Evolutionary conservation across 2,888 invertebrate genomes (phyloP).

Genomic region (Creontiades dilutus): DNA sequence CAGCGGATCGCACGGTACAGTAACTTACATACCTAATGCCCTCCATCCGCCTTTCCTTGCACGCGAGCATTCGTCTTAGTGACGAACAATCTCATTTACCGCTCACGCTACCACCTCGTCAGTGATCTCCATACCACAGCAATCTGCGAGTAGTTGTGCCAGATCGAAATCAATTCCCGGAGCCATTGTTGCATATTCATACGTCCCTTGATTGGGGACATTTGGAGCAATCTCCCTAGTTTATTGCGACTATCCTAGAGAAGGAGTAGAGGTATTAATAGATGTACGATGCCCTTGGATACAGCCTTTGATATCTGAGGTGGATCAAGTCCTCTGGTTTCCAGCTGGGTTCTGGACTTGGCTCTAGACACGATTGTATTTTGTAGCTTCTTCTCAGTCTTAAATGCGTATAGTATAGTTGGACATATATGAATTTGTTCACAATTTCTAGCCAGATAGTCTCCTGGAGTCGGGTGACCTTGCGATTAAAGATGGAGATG

Average conservation of each 20-base stretch:
- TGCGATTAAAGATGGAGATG: no score
- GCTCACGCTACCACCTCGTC: conserved; percentile 12
- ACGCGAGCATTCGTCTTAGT: conserved; percentile 23
- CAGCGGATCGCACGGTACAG: neutral
- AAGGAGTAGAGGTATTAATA: neutral
- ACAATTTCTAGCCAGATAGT: no score
- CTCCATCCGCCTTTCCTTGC: neutral
- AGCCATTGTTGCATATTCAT: neutral
- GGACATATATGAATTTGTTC: no score
- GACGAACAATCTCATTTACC: neutral
- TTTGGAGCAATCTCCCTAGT: neutral
- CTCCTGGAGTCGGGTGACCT: no score
- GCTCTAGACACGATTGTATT: no score
- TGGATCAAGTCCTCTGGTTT: no score
- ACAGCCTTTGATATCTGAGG: no score
- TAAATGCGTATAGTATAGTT: no score
- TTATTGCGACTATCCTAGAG: neutral
- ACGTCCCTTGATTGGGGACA: neutral
- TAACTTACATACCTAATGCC: neutral
- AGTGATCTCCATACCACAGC: neutral
- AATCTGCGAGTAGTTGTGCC: neutral
- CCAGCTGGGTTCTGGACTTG: no score
- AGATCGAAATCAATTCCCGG: neutral
- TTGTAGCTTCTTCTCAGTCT: no score
- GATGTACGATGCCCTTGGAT: no score